These are phyloP conservation scores for Lasiommata megera DNA, from an alignment of 2,888 invertebrate species.

Conservation along the genomic window DNA sequence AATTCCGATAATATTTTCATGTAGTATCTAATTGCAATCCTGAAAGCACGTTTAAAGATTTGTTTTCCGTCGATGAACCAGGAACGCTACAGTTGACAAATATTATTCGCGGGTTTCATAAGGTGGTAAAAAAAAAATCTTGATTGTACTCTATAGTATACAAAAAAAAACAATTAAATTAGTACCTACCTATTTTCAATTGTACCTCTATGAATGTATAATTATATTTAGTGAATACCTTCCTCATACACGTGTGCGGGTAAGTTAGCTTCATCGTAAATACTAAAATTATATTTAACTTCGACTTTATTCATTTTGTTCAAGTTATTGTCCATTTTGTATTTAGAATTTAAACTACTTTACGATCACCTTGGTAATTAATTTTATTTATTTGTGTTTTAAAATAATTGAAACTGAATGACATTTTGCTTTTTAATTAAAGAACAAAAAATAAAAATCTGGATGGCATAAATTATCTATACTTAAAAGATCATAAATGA, in stretches of 20 bases:
- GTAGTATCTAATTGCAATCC: no score
- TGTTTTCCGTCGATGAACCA: no score
- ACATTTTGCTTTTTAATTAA: slow-evolving; percentile 28
- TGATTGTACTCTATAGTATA: no score
- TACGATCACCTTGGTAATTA: slow-evolving; percentile 50
- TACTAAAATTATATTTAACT: slow-evolving; percentile 15
- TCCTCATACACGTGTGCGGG: slow-evolving; percentile 27
- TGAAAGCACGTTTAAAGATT: no score
- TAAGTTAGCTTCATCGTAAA: slow-evolving; percentile 14
- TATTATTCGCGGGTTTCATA: no score
- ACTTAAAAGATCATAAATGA: no score
- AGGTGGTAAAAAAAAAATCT: no score
- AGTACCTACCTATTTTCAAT: no score
- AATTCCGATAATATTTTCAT: no score
- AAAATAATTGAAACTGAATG: slow-evolving; percentile 19
- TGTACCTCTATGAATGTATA: neutral
- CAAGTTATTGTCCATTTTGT: neutral
- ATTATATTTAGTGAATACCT: slow-evolving; percentile 16
- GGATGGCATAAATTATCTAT: slow-evolving; percentile 28
- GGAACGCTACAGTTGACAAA: no score
- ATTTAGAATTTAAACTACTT: slow-evolving; percentile 16
- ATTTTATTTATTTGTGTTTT: slow-evolving; percentile 40
- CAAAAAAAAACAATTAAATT: no score
- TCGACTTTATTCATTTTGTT: slow-evolving; percentile 20
- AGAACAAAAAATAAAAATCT: slow-evolving; percentile 22